Conservation (phyloP, 2,888 invertebrate species). For the Beris morrisii region DNA sequence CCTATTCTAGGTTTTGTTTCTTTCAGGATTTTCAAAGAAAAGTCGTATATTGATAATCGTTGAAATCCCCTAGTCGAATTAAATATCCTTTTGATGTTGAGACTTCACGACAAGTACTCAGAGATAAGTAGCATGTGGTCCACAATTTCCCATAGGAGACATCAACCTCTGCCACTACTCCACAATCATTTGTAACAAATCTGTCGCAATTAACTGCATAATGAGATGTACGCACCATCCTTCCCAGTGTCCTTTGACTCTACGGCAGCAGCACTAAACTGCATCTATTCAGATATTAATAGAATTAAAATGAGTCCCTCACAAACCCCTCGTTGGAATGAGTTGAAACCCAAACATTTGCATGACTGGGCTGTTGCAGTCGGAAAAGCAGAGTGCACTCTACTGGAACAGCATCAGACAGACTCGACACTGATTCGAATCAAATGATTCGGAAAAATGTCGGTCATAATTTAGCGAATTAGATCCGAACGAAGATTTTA, state of each 20-base stretch:
- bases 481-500: conserved; percentile 17
- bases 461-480: conserved; percentile 33
- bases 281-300: conserved; percentile 27
- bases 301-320: conserved; percentile 21
- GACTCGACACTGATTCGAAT: conserved; percentile 25
- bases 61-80: not conserved
- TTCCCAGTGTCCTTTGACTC: no score
- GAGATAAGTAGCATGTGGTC: conserved; percentile 25
- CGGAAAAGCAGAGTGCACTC: conserved; percentile 18
- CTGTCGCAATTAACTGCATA: conserved; percentile 31
- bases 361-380: not conserved
- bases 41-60: no score
- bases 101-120: not conserved
- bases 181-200: conserved; percentile 29
- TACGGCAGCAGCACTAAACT: not conserved
- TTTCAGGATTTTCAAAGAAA: no score
- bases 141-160: conserved; percentile 12
- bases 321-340: conserved; percentile 30
- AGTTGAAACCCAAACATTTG: not conserved
- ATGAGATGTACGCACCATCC: conserved; percentile 11
- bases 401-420: conserved; percentile 22
- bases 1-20: no score
- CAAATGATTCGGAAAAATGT: conserved; percentile 34
- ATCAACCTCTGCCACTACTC: conserved; percentile 8
- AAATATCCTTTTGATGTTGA: not conserved